Conservation (phyloP, 2,113 vertebrate genomes). For the Typhlomys cinereus region DNA sequence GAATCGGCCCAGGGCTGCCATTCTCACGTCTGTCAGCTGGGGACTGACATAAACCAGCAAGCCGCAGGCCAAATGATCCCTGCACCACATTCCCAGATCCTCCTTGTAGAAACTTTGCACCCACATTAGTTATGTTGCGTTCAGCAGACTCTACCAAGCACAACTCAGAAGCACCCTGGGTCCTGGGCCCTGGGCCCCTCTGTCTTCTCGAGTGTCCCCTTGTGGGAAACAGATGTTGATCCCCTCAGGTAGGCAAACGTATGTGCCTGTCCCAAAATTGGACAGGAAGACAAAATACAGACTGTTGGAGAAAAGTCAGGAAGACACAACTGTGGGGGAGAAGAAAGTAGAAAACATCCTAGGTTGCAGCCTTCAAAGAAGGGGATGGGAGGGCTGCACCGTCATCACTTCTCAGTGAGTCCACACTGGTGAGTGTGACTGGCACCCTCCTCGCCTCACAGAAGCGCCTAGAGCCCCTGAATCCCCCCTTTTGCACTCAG, state of each 20-base stretch:
- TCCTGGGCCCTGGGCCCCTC: background rate
- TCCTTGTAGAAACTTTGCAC: background rate
- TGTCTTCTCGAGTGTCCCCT: background rate
- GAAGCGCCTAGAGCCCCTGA: constrained; percentile 55
- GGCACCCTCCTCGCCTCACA: constrained; percentile 34
- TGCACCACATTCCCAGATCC: background rate
- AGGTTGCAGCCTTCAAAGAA: constrained; percentile 53
- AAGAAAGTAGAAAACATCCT: background rate
- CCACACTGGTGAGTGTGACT: constrained; percentile 72
- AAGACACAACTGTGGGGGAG: constrained; percentile 44
- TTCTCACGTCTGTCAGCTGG: background rate
- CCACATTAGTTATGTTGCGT: background rate
- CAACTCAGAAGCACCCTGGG: background rate
- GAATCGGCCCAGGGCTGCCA: background rate
- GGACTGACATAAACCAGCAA: background rate
- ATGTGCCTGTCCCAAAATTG: constrained; percentile 33
- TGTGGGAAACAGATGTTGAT: background rate
- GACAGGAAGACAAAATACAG: constrained; percentile 45
- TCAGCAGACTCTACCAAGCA: background rate
- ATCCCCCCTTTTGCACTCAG: constrained; percentile 41
- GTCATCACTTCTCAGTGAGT: constrained; percentile 76
- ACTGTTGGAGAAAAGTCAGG: constrained; percentile 43
- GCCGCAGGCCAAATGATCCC: background rate
- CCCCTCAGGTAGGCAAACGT: background rate
- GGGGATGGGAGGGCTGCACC: constrained; percentile 60